Conservation (phyloP, 2,888 invertebrate species). For the Athripsodes cinereus region DNA sequence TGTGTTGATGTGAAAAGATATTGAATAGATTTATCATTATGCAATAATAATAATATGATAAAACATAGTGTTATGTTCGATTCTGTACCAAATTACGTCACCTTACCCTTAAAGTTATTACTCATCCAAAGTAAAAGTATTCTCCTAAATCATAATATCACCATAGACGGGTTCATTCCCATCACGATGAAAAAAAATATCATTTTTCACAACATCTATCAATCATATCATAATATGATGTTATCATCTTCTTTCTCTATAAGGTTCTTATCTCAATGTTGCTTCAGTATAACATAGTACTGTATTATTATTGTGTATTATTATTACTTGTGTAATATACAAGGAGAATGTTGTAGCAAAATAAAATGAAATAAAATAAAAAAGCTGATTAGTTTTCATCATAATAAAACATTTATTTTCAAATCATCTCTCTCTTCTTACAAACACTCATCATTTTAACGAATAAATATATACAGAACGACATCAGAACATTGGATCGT, state of each 20-base stretch:
- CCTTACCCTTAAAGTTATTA: background rate
- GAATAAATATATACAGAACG: conserved; percentile 27
- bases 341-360: background rate
- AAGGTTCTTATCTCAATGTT: background rate
- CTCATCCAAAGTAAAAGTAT: background rate
- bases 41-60: too few species aligned
- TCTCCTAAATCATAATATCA: background rate
- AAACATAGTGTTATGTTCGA: too few species aligned
- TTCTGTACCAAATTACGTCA: background rate
- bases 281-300: background rate
- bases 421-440: conserved; percentile 22
- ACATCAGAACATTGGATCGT: conserved; percentile 26
- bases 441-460: conserved; percentile 26
- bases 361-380: conserved; percentile 22
- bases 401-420: conserved; percentile 29
- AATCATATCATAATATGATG: conserved; percentile 9
- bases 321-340: too few species aligned
- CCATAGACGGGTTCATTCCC: background rate
- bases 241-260: background rate
- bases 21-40: too few species aligned
- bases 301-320: background rate
- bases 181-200: conserved; percentile 1
- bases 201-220: conserved; percentile 24
- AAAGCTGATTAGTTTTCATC: conserved; percentile 24
- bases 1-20: too few species aligned